Conservation (phyloP, 2,113 vertebrate species). For the Odontesthes bonariensis region DNA sequence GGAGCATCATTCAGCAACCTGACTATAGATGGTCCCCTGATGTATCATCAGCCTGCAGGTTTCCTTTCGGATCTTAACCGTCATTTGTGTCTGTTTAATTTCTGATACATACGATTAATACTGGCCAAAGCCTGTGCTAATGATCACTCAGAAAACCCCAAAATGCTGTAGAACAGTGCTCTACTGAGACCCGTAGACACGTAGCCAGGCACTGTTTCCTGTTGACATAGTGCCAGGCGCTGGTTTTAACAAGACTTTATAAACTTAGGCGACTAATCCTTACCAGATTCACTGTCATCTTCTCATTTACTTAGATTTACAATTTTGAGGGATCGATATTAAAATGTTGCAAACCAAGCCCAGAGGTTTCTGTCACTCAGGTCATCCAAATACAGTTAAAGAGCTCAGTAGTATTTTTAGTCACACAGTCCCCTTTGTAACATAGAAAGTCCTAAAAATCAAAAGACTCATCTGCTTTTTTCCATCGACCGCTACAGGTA, state of each 20-base stretch:
- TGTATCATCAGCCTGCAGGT: too few species aligned
- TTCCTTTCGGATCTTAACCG: background rate
- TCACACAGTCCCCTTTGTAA: too few species aligned
- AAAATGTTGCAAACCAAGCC: too few species aligned
- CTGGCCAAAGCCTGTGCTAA: slow-evolving; percentile 6
- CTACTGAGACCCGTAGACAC: slow-evolving; percentile 17
- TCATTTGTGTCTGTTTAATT: too few species aligned
- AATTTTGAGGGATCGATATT: background rate
- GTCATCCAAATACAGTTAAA: background rate
- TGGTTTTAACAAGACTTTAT: slow-evolving; percentile 1
- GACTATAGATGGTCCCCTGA: background rate
- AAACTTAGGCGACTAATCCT: slow-evolving; percentile 2
- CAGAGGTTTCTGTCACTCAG: too few species aligned
- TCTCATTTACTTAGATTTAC: background rate
- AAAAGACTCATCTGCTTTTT: background rate
- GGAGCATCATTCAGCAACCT: background rate
- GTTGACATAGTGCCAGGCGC: background rate
- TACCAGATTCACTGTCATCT: background rate
- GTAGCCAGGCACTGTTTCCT: slow-evolving; percentile 4
- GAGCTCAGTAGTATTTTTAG: too few species aligned
- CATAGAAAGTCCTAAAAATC: too few species aligned
- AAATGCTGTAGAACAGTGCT: slow-evolving; percentile 4
- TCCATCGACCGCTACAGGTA: slow-evolving; percentile 81
- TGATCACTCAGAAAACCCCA: slow-evolving; percentile 10
- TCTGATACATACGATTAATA: too few species aligned